Evolutionary conservation across 2,113 vertebrate species (phyloP).

Genomic region (Rhabdomys dilectus): DNA sequence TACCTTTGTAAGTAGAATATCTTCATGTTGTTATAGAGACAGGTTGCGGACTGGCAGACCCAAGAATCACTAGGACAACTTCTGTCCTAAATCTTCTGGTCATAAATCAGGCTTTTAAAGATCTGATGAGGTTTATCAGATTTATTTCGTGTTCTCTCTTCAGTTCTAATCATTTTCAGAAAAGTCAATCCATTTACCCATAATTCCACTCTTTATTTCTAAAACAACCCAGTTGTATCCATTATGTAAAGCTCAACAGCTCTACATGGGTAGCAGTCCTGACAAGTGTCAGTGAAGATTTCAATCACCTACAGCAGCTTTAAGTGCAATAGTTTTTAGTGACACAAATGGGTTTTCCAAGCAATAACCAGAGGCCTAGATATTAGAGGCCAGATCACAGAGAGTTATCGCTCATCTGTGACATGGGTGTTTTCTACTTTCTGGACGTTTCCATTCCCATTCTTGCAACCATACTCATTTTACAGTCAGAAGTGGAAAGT

Average conservation of each 20-base stretch:
- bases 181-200: not conserved
- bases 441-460: not conserved
- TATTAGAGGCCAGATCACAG: not conserved
- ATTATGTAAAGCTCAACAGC: not conserved
- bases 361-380: not conserved
- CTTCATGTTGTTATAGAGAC: not conserved
- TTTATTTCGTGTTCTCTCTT: not conserved
- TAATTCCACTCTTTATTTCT: not conserved
- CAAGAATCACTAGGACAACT: not conserved
- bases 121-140: not conserved
- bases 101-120: not conserved
- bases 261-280: not conserved
- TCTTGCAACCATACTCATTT: not conserved
- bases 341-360: not conserved
- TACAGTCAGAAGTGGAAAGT: not conserved
- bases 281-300: not conserved
- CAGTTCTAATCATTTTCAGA: not conserved
- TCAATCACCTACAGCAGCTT: not conserved
- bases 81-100: not conserved
- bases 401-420: not conserved
- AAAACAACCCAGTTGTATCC: not conserved
- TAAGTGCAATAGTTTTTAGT: not conserved
- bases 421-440: not conserved
- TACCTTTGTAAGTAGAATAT: not conserved
- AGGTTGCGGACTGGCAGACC: not conserved